phyloP scores from a whole-genome alignment of 2,797 vertebrate species.

The Pipistrellus nathusii region DNA sequence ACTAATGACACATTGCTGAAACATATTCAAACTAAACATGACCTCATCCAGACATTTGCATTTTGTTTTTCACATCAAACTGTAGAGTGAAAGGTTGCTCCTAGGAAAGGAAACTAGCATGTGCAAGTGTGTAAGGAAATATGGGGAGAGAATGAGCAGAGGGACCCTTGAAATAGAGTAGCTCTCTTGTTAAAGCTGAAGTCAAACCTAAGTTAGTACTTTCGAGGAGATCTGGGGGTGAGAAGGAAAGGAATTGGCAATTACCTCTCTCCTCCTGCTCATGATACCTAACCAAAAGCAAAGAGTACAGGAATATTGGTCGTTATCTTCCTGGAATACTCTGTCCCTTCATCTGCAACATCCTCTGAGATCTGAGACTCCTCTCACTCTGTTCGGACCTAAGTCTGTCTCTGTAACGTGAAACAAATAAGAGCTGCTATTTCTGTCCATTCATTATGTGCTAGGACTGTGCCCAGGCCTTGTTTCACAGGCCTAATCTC shows the following conservation, averaged over 20 bases:
- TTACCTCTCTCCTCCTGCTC: background rate
- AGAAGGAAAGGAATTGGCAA: background rate
- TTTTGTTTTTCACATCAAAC: conserved; percentile 13
- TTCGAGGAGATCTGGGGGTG: background rate
- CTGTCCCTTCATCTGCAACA: background rate
- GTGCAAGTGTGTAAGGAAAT: background rate
- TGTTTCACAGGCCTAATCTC: background rate
- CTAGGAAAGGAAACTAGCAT: conserved; percentile 14
- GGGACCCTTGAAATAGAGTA: background rate
- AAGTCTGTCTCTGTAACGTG: background rate
- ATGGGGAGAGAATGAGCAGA: background rate
- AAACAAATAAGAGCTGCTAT: background rate
- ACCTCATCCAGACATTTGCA: conserved; percentile 12
- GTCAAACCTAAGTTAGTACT: background rate
- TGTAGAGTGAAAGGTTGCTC: conserved; percentile 21
- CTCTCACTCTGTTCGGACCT: background rate
- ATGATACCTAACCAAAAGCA: background rate
- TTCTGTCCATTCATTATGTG: background rate
- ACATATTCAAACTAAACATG: conserved; percentile 50
- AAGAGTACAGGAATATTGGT: background rate
- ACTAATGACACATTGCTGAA: background rate
- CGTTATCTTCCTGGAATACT: background rate
- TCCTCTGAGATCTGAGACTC: background rate
- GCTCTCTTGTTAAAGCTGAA: background rate
- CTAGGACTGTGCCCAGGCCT: background rate